phyloP scores from a whole-genome alignment of 2,797 vertebrate species.

The Sebastes taczanowskii region DNA sequence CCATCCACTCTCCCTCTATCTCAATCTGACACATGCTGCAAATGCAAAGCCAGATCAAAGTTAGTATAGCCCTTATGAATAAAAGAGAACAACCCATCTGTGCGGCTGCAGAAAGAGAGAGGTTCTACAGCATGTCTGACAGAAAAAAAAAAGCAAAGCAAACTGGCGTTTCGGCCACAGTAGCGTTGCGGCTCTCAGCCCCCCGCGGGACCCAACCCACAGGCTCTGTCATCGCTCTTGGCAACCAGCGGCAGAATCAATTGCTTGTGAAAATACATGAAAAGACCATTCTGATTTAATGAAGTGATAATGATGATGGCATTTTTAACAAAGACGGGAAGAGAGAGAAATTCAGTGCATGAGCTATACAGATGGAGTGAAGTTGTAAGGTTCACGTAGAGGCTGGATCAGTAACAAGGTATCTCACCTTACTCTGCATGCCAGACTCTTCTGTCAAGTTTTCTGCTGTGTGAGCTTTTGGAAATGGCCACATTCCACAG shows the following conservation, averaged over 20 bases:
- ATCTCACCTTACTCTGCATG: not conserved
- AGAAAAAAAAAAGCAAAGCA: slow-evolving; percentile 34
- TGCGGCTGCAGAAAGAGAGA: slow-evolving; percentile 48
- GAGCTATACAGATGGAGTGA: not conserved
- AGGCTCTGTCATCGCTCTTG: slow-evolving; percentile 17
- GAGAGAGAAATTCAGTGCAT: not conserved
- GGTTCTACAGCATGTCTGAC: slow-evolving; percentile 25
- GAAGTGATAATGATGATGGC: slow-evolving; percentile 35
- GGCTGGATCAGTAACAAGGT: not conserved
- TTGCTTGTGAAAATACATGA: slow-evolving; percentile 45
- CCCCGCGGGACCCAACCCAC: not conserved
- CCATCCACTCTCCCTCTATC: slow-evolving; percentile 30
- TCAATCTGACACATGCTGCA: slow-evolving; percentile 51
- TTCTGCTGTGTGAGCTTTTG: not conserved
- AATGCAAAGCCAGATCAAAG: slow-evolving; percentile 79
- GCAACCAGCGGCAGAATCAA: slow-evolving; percentile 27
- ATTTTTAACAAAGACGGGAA: not conserved
- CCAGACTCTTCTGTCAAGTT: not conserved
- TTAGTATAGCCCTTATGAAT: slow-evolving; percentile 78
- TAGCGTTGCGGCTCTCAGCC: not conserved
- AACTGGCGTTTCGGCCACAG: not conserved
- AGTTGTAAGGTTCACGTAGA: not conserved
- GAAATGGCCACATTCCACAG: not conserved
- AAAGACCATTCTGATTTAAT: slow-evolving; percentile 49
- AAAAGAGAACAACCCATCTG: slow-evolving; percentile 80